Evolutionary conservation across 2,113 vertebrate species (phyloP), one percentile per base, ranked within the genome.

Genomic region (Eurystomus gularis): DNA sequence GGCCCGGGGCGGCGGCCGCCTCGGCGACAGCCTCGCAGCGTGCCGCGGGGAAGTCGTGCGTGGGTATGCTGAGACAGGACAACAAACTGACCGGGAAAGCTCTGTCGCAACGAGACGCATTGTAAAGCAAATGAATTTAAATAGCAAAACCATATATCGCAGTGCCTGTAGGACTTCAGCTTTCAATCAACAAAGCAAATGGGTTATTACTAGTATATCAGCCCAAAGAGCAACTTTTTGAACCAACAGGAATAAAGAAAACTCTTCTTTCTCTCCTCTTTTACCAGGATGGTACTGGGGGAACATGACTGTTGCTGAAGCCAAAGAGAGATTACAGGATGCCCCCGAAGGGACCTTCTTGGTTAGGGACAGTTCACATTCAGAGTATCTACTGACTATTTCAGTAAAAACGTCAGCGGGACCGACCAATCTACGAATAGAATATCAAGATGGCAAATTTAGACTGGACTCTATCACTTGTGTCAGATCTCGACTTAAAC

Each of bases 281-380:
- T 96, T 94, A 29, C 60, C 97, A 99, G 99, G 99, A 68, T 99
- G 99, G 99, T 99, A 99, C 97, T 99, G 99, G 99, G 99, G 99
- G 89, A 98, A 98, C 91, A 98, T 99, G 98, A 99, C 98, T 26
- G 99, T 99, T 65, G 98, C 98, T 61, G 99, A 99, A 98, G 99
- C 99, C 96, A 99, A 99, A 96, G 99, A 99, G 95, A 99, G 98
- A 96, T 98, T 99, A 37, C 99, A 98, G 97, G 98, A 99, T 86
- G 97, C 99, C 3, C 96, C 98, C 0, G 99, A 99, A 98, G 99
- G 99, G 48, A 99, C 99, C 51, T 99, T 99, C 97, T 98, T 99
- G 96, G 98, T 99, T 89, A 98, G 99, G 93, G 99, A 99, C 96
- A 99, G 99, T 92, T 99, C 99, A 0, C 99, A 99, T 95, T 98